These are phyloP conservation scores for Halocynthia aurantium DNA, from an alignment of 23 tunicate species.

Conservation along the genomic window DNA sequence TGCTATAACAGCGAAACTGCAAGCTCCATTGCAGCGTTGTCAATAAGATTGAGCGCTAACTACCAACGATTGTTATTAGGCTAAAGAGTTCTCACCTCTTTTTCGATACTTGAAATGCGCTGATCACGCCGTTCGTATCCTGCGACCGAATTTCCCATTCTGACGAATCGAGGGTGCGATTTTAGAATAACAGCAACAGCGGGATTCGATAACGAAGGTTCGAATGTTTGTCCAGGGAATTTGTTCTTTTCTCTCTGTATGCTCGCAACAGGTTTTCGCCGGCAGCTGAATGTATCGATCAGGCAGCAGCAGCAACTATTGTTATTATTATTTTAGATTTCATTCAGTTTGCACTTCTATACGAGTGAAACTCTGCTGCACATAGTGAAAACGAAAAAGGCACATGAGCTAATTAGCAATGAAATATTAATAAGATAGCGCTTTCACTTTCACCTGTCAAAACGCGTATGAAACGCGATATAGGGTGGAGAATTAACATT, in stretches of 20 bases:
- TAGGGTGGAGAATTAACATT: no score
- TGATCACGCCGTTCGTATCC: conserved; percentile 34
- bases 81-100: conserved; percentile 36
- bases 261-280: background rate
- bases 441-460: no score
- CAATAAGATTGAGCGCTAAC: no score
- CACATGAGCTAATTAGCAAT: conserved; percentile 5
- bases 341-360: no score
- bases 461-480: no score
- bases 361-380: background rate
- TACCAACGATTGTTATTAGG: no score
- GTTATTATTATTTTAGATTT: no score
- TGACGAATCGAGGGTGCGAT: conserved; percentile 4
- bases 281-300: conserved; percentile 1
- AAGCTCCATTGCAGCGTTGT: no score
- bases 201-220: background rate
- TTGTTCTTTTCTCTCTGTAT: background rate
- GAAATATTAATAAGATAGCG: conserved; percentile 1
- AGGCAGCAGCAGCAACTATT: background rate
- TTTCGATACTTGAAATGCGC: conserved; percentile 67
- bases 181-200: background rate
- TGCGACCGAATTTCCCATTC: conserved; percentile 52
- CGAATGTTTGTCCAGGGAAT: background rate
- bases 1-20: no score
- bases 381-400: background rate